Evolutionary conservation across 2,888 invertebrate genomes (phyloP).

Genomic region (Zygogramma bicolorata): DNA sequence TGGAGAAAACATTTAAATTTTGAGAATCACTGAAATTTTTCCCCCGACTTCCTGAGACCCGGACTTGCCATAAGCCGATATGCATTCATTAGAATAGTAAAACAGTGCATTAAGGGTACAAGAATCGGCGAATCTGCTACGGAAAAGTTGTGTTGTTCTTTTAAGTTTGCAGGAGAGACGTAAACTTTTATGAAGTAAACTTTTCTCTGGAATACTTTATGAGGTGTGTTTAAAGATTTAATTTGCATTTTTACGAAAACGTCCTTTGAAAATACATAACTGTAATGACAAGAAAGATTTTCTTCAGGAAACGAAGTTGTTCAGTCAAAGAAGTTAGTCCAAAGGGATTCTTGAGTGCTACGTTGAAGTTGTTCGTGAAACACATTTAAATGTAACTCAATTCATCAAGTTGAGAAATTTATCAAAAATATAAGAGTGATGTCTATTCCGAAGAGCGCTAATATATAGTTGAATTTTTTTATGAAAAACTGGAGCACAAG

Average conservation of each 20-base stretch:
- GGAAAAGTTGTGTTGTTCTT: slow-evolving; percentile 63
- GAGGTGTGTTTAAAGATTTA: slow-evolving; percentile 59
- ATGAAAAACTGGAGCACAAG: too few species aligned
- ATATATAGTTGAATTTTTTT: too few species aligned
- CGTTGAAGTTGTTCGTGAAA: not conserved
- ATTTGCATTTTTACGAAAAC: slow-evolving; percentile 55
- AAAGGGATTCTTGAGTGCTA: slow-evolving; percentile 1
- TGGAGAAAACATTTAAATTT: slow-evolving; percentile 28
- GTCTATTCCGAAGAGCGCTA: not conserved
- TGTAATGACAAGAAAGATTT: slow-evolving; percentile 37
- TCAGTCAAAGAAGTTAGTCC: slow-evolving; percentile 16
- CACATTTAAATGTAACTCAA: not conserved
- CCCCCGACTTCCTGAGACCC: slow-evolving; percentile 25
- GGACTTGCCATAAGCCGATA: slow-evolving; percentile 59
- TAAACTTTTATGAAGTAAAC: slow-evolving; percentile 61
- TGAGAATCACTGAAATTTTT: slow-evolving; percentile 34
- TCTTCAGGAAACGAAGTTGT: slow-evolving; percentile 31
- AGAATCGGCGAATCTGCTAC: slow-evolving; percentile 57
- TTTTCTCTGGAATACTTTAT: slow-evolving; percentile 55
- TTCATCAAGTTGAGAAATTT: not conserved
- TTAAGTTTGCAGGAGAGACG: slow-evolving; percentile 58
- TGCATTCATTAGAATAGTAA: slow-evolving; percentile 65
- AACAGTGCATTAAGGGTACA: slow-evolving; percentile 61
- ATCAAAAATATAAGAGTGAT: not conserved
- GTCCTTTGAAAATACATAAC: slow-evolving; percentile 42